Evolutionary conservation across 2,797 vertebrate species (phyloP).

Genomic region (Lepilemur ruficaudatus): DNA sequence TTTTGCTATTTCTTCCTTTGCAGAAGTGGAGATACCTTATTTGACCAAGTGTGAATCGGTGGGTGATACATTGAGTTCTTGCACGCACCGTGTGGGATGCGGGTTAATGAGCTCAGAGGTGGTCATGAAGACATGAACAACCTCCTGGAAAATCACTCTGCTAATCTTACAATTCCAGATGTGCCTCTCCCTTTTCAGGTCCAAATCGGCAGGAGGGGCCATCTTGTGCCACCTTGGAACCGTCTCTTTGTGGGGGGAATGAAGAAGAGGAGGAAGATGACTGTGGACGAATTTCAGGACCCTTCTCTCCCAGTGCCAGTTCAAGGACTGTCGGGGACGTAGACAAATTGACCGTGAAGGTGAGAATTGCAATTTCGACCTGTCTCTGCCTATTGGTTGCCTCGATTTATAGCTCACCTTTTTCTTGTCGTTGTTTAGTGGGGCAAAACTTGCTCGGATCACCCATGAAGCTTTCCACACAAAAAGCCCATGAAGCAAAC

Average conservation of each 20-base stretch:
- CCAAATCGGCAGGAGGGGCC: slow-evolving; percentile 56
- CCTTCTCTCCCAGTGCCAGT: slow-evolving; percentile 45
- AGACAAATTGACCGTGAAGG: slow-evolving; percentile 53
- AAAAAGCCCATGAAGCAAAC: neutral
- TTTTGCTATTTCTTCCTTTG: neutral
- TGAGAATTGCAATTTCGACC: slow-evolving; percentile 37
- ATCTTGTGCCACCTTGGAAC: slow-evolving; percentile 36
- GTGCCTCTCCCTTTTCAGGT: slow-evolving; percentile 27
- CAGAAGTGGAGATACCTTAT: neutral
- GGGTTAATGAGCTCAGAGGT: accelerated
- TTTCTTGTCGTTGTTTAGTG: too few species aligned
- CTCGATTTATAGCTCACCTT: too few species aligned
- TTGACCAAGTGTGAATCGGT: neutral
- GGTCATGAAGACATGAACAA: neutral
- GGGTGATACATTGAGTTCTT: neutral
- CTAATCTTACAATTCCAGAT: neutral
- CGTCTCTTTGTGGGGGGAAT: slow-evolving; percentile 28
- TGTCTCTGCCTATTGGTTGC: accelerated
- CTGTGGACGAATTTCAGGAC: slow-evolving; percentile 13
- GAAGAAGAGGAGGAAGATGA: slow-evolving; percentile 54
- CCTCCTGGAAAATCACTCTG: neutral
- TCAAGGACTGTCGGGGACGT: slow-evolving; percentile 17
- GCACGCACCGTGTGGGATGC: accelerated
- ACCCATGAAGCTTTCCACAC: neutral
- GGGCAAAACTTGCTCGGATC: neutral